Conservation (phyloP, 2,888 invertebrate species). For the Drosophila phalerata region DNA sequence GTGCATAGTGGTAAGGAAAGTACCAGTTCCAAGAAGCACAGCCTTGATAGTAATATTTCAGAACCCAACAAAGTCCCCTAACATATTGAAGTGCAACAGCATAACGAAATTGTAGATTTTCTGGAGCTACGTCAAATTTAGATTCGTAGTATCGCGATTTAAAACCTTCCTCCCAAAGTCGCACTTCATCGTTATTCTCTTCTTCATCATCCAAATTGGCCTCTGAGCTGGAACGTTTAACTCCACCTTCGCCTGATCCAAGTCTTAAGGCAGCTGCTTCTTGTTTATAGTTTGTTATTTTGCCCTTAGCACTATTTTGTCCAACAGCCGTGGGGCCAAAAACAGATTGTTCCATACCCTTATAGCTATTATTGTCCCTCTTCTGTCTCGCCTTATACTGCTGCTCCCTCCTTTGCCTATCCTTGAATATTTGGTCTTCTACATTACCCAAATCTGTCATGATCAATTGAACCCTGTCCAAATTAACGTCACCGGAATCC, state of each 20-base stretch:
- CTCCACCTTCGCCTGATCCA: constrained; percentile 37
- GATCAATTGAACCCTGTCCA: constrained; percentile 97
- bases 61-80: constrained; percentile 98
- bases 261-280: constrained; percentile 89
- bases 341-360: constrained; percentile 89
- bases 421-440: constrained; percentile 99
- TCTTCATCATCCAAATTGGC: constrained; percentile 83
- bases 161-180: constrained; percentile 98
- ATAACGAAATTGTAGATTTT: constrained; percentile 94
- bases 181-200: constrained; percentile 85
- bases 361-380: constrained; percentile 88
- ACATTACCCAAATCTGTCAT: constrained; percentile 96
- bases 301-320: constrained; percentile 84
- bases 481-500: constrained; percentile 96
- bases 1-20: constrained; percentile 99
- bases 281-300: constrained; percentile 90
- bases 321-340: constrained; percentile 91
- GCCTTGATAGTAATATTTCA: constrained; percentile 99
- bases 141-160: constrained; percentile 99
- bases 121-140: constrained; percentile 93
- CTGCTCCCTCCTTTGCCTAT: constrained; percentile 94
- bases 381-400: constrained; percentile 91
- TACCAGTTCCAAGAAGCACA: constrained; percentile 99
- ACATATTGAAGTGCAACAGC: constrained; percentile 98
- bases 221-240: constrained; percentile 58